A percentile compares a stretch with the other conserved stretches of the same genome.
These are phyloP conservation scores for Catharus bicknelli DNA, from an alignment of 2,113 vertebrate species.

Conservation along the genomic window DNA sequence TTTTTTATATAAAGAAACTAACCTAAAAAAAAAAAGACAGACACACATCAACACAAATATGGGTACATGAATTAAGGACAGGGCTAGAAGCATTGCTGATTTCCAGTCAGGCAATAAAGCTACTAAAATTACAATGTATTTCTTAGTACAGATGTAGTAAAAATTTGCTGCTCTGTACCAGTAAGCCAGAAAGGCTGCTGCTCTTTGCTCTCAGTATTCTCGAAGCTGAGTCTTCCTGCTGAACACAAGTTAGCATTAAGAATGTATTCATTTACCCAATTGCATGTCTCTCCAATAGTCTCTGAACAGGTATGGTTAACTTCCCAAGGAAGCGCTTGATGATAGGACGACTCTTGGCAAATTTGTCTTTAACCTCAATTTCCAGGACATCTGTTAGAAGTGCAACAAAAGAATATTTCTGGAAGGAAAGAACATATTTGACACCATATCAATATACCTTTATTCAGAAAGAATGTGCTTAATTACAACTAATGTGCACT, in stretches of 20 bases:
- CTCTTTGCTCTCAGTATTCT: neutral
- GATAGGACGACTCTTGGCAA: constrained; percentile 98
- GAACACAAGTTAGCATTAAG: neutral
- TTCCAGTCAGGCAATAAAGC: neutral
- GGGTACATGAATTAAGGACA: neutral
- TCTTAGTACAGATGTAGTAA: neutral
- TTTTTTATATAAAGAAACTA: neutral
- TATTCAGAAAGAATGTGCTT: neutral
- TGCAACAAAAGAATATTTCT: constrained; percentile 98
- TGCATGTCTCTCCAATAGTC: constrained; percentile 90
- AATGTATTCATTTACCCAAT: constrained; percentile 82
- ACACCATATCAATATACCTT: constrained; percentile 29
- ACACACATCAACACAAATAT: neutral
- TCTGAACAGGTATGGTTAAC: constrained; percentile 93
- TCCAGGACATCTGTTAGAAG: constrained; percentile 97
- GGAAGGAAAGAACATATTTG: constrained; percentile 63
- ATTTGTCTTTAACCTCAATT: constrained; percentile 99
- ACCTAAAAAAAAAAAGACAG: neutral
- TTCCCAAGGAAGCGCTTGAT: constrained; percentile 98
- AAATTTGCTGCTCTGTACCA: neutral
- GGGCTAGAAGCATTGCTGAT: neutral
- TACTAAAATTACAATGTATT: neutral
- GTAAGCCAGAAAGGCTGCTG: neutral
- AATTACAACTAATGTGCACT: neutral
- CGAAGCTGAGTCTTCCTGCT: neutral